Conservation (phyloP, 2,113 vertebrate species). For the Microcebus tavaratra region DNA sequence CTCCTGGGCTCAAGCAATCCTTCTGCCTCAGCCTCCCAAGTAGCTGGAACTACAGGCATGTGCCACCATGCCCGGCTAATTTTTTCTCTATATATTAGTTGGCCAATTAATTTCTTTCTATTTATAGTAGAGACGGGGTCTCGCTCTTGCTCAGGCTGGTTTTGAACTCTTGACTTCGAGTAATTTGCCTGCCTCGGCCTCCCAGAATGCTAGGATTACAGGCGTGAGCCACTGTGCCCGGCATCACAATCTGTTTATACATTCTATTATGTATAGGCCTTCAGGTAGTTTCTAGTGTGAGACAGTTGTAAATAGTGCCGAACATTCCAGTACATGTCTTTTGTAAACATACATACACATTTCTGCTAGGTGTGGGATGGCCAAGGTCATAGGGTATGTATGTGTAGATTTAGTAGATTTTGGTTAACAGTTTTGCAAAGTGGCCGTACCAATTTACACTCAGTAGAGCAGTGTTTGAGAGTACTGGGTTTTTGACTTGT, state of each 20-base stretch:
- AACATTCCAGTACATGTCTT: neutral
- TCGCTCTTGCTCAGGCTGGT: too few relatives aligned
- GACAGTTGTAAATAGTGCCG: neutral
- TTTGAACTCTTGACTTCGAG: too few relatives aligned
- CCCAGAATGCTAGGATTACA: too few relatives aligned
- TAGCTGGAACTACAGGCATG: too few relatives aligned
- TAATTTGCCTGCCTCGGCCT: too few relatives aligned
- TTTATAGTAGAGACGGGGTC: too few relatives aligned
- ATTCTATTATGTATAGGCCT: neutral
- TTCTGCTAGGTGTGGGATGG: neutral
- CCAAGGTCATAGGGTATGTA: neutral
- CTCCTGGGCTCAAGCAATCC: too few relatives aligned
- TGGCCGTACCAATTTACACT: neutral
- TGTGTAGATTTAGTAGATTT: neutral
- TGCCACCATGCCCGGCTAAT: too few relatives aligned
- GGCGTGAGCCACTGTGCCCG: too few relatives aligned
- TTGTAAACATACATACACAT: neutral
- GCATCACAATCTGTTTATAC: neutral
- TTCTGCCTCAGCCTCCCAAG: too few relatives aligned
- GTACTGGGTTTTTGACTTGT: neutral
- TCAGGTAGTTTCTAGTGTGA: neutral
- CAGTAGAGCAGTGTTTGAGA: fast-evolving
- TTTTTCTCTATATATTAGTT: too few relatives aligned
- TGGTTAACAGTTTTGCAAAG: neutral
- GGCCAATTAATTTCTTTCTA: too few relatives aligned